Evolutionary conservation across 1,140 invertebrate genomes (phyloP), one percentile per base, ranked within the genome.

Genomic region (Dendroctonus ponderosae): DNA sequence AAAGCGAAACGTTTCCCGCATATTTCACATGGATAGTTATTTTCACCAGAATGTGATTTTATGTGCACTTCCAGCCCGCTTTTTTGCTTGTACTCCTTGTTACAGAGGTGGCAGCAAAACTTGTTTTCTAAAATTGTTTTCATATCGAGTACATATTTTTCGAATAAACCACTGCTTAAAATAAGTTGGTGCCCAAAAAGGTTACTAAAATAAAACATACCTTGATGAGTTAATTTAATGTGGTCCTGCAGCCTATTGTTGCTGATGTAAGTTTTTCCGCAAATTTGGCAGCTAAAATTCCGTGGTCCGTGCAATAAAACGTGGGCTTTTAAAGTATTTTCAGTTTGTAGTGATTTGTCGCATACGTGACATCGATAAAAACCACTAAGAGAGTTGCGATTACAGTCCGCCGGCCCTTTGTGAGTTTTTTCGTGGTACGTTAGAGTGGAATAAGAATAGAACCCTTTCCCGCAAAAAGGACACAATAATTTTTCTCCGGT

Each of bases 41-140:
- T 67, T 52, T 67, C n/a, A 11, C 65, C 65, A 44, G 26, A 67
- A 62, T 67, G 66, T 6, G 53, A 57, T 48, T 63, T 62, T 38
- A 68, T 49, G 44, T 68, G 66, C 8, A 68, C 48, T 9, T 68
- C 60, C 42, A 68, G 48, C 6, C 66, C 66, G 58, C 42, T 51
- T 51, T 68, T 68, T 59, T 68, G 66, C 44, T 63, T 68, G 48
- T 68, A 68, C 26, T 62, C 66, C 41, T 68, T 68, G 11, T 68
- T 43, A 38, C 66, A 68, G 38, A 68, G 6, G 38, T 62, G 43
- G 38, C 66, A 68, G 11, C 51, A 41, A 62, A 39, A 68, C 26
- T 62, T 68, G 37, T 39, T 52, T 15, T 61, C 66, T 68, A 54
- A 26, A 26, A 26, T 26, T 26, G 26, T 3, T 26, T 26, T 26